A percentile compares a stretch with the other conserved stretches of the same genome.
These are phyloP conservation scores for Aplysina aerophoba DNA, from an alignment of 37 sponge, comb jelly and placozoan species.

Conservation along the genomic window DNA sequence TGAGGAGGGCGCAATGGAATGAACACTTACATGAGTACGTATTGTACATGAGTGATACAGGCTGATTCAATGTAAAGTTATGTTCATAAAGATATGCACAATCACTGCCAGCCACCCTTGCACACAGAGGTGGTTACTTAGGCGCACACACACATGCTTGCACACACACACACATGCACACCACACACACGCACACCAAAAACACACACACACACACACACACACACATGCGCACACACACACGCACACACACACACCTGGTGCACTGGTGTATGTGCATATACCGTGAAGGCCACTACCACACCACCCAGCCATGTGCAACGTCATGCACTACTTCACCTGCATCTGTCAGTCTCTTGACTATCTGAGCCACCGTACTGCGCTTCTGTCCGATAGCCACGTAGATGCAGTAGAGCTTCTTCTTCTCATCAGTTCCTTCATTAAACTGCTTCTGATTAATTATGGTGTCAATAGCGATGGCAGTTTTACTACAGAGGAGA, in stretches of 20 bases:
- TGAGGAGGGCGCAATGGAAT: neutral
- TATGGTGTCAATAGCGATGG: conserved; percentile 98
- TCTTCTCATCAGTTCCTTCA: conserved; percentile 93
- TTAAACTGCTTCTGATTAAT: conserved; percentile 98
- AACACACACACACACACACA: too few relatives aligned
- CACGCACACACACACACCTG: neutral
- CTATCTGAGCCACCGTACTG: conserved; percentile 98
- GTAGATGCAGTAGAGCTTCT: conserved; percentile 98
- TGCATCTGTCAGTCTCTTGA: conserved; percentile 91
- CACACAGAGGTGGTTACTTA: too few relatives aligned
- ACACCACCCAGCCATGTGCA: neutral
- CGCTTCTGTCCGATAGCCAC: conserved; percentile 99
- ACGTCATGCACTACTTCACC: conserved; percentile 32
- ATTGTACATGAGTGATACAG: too few relatives aligned
- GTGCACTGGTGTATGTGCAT: neutral
- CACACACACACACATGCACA: too few relatives aligned
- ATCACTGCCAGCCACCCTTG: too few relatives aligned
- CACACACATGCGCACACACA: too few relatives aligned
- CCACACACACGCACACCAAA: too few relatives aligned
- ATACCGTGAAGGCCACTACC: neutral
- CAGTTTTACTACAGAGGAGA: conserved; percentile 81
- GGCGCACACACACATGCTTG: too few relatives aligned
- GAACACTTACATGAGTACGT: neutral
- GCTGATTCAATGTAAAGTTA: too few relatives aligned
- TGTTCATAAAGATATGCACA: too few relatives aligned